These are phyloP conservation scores for Troides oblongomaculatus DNA, from an alignment of 2,888 invertebrate genomes.

Conservation along the genomic window DNA sequence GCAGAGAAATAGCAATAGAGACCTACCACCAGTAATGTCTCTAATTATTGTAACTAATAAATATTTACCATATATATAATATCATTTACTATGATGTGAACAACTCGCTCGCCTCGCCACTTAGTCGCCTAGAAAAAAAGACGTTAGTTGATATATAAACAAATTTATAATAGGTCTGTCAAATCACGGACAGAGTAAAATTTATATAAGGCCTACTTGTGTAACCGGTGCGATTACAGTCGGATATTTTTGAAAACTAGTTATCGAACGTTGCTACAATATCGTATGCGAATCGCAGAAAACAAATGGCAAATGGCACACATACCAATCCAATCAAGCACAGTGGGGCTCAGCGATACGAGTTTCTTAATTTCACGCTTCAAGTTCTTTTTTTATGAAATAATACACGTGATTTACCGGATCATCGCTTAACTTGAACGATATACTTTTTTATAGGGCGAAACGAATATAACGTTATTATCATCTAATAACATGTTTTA, in stretches of 20 bases:
- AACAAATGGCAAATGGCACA: conserved; percentile 41
- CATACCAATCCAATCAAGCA: conserved; percentile 46
- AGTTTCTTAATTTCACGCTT: conserved; percentile 52
- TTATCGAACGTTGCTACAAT: conserved; percentile 29
- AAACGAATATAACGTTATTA: neutral
- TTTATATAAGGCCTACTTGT: neutral
- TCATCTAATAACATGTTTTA: too few relatives aligned
- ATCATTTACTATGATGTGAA: too few relatives aligned
- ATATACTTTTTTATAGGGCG: neutral
- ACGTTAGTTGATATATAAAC: neutral
- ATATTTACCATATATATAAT: too few relatives aligned
- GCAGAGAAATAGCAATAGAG: too few relatives aligned
- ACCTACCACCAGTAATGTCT: too few relatives aligned
- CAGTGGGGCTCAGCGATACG: conserved; percentile 45
- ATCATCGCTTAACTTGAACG: conserved; percentile 5
- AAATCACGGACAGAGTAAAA: neutral
- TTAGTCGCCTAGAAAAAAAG: too few relatives aligned
- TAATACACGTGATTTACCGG: conserved; percentile 21
- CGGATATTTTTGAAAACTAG: neutral
- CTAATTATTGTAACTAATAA: too few relatives aligned
- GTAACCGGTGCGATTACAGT: neutral
- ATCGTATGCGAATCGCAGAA: conserved; percentile 34
- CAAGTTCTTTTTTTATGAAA: conserved; percentile 36
- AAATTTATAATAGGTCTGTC: neutral
- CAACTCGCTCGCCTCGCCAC: too few relatives aligned